Base-by-base conservation (phyloP, 2,888 invertebrate species). In the Phalangium opilio region DNA sequence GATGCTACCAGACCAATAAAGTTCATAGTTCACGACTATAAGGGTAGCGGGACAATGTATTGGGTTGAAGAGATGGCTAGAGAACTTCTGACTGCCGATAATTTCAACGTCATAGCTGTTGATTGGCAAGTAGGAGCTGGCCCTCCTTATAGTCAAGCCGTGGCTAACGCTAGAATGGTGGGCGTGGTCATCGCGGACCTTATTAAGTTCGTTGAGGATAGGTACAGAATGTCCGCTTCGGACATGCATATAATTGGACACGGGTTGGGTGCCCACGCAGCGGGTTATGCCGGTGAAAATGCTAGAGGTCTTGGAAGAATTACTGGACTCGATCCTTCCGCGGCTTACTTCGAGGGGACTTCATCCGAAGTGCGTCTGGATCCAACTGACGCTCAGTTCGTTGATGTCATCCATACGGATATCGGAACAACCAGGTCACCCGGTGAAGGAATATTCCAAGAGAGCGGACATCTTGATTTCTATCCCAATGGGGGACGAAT, bases 121-220 rank as follows among this genome's bases (percentile, higher is more conserved):
- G 87, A 87, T 62, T 90, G 89, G 90, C 75, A 50, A 76, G 76
- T 81, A 4, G 90, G 87, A 0, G 81, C 87, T 0, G 78, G 78
- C 51, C 86, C 87, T 0, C 86, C 87, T 0, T 93, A 91, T 63
- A 80, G 83, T 0, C 89, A 90, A 66, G 89, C 93, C 0, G 87
- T 85, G 3, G 87, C 89, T 1, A 91, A 91, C 62, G 85, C 84
- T 18, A 72, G 90, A 44, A 70, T 91, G 5, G 78, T 90, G 1
- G 90, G 86, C 0, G 78, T 78, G 0, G 82, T 89, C 67, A 77
- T 83, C 0, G 84, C 84, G 0, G 77, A 84, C 64, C 68, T 90
- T 17, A 59, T 74, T 7, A 62, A 64, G 40, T 57, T 63, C 42
- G 55, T 73, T 38, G 61, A 63, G 60, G 69, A 69, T n/a, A 45